Evolutionary conservation across 2,113 vertebrate species (phyloP), one percentile per base, ranked within the genome.

Genomic region (Pangasianodon gigas): DNA sequence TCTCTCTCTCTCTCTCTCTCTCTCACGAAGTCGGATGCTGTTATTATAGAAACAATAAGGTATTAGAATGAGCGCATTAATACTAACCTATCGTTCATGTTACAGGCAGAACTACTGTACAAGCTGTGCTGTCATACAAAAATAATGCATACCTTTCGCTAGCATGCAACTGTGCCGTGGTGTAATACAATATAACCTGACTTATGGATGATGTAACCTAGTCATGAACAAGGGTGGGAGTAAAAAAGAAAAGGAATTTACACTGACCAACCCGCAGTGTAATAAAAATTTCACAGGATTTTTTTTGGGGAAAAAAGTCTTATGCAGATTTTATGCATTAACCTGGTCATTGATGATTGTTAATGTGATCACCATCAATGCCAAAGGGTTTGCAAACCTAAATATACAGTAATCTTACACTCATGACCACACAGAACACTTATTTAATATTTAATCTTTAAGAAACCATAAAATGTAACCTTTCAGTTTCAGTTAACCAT

Each of bases 381-480:
- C 14, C 71, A 19, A 44, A 46, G 8, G 9, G 24, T 46, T 2
- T 24, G 8, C 41, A 44, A 46, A 46, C 37, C 11, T 21, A 74
- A 74, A 41, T 9, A 74, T 41, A 24, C 6, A 44, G 74, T 24
- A 10, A 21, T 77, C 41, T 44, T 75, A 32, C 16, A 75, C 37
- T 75, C 19, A 5, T 44, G 37, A 44, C 67, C n/a, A 32, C 9
- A 14, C 1, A 44, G 8, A 46, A 51, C 46, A 7, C 46, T 48
- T 80, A 80, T 26, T 79, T 48, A 80, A 51, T 51, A 79, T 51
- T 46, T 79, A 79, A 79, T 51, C 75, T 13, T 79, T 29, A 79
- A 29, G 44, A 51, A 79, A 79, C 24, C 24, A 51, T 46, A 46
- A 46, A 77, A 77, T 0, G 32, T 46, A 77, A 80, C 46, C 26